Conservation (phyloP, 2,113 vertebrate species). For the Solea senegalensis region DNA sequence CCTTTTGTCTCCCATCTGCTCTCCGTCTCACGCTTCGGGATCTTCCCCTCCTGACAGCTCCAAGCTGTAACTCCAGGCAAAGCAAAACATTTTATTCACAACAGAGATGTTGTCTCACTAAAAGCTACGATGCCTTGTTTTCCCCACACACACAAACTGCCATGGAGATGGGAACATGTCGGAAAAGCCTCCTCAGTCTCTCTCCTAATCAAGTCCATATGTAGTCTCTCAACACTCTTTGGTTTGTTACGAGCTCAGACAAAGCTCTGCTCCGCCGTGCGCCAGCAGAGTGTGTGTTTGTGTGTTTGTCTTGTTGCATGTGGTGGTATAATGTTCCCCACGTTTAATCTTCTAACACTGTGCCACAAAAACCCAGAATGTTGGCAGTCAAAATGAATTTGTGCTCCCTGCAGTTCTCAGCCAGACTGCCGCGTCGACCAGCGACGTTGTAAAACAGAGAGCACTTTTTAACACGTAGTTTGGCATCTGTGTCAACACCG, state of each 20-base stretch:
- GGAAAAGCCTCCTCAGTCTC: constrained; percentile 56
- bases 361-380: constrained; percentile 61
- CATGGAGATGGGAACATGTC: constrained; percentile 72
- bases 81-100: constrained; percentile 42
- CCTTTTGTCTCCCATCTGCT: constrained; percentile 64
- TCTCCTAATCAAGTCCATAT: constrained; percentile 79
- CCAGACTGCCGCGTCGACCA: constrained; percentile 42
- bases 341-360: constrained; percentile 66
- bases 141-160: constrained; percentile 44
- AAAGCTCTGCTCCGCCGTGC: constrained; percentile 24
- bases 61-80: constrained; percentile 53
- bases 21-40: constrained; percentile 41
- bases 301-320: constrained; percentile 52
- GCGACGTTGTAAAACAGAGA: constrained; percentile 6
- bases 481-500: constrained; percentile 30
- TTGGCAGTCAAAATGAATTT: constrained; percentile 61
- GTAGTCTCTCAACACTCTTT: constrained; percentile 52
- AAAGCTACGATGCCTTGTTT: constrained; percentile 31
- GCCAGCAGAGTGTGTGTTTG: constrained; percentile 42
- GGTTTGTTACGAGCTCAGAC: constrained; percentile 50
- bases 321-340: constrained; percentile 26
- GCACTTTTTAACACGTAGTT: constrained; percentile 41
- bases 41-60: constrained; percentile 50
- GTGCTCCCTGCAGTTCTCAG: constrained; percentile 59
- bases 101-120: constrained; percentile 40